Evolutionary conservation across 2,113 vertebrate genomes (phyloP).

Genomic region (Argyrosomus japonicus): DNA sequence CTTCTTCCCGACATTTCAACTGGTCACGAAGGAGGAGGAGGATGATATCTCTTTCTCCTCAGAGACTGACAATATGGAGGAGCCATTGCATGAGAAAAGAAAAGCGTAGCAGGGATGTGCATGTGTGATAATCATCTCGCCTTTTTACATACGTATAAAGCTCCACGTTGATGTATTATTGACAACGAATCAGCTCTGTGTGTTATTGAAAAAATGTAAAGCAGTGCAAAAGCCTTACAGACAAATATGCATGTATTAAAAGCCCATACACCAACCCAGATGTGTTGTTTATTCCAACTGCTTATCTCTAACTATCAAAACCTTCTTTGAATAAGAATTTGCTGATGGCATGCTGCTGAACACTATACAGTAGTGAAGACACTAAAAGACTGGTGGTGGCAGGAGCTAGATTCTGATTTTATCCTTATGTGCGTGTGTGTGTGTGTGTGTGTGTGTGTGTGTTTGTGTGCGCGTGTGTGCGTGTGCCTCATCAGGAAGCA

Average conservation of each 20-base stretch:
- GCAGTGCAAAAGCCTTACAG: constrained; percentile 1
- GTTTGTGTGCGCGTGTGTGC: constrained; percentile 4
- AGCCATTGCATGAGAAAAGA: not conserved
- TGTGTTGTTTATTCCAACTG: constrained; percentile 67
- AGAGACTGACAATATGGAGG: constrained; percentile 27
- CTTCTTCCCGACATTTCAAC: constrained; percentile 81
- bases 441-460: constrained; percentile 24
- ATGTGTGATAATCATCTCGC: not conserved
- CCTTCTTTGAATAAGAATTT: constrained; percentile 60
- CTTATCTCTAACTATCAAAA: constrained; percentile 70
- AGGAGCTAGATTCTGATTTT: constrained; percentile 68
- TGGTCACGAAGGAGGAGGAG: constrained; percentile 56
- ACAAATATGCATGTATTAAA: constrained; percentile 43
- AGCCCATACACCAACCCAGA: constrained; percentile 20
- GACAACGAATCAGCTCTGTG: constrained; percentile 24
- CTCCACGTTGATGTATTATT: constrained; percentile 42
- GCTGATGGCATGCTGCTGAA: constrained; percentile 64
- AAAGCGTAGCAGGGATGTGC: not conserved
- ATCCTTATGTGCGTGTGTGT: constrained; percentile 29
- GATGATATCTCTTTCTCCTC: constrained; percentile 64
- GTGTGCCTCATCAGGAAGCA: constrained; percentile 88
- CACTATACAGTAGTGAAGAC: constrained; percentile 49
- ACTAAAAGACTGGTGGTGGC: constrained; percentile 54
- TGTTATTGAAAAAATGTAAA: constrained; percentile 42
- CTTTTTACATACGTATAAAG: not conserved